These are phyloP conservation scores for Drosophila pseudoananassae DNA, from an alignment of 1,140 invertebrate genomes.

Conservation along the genomic window DNA sequence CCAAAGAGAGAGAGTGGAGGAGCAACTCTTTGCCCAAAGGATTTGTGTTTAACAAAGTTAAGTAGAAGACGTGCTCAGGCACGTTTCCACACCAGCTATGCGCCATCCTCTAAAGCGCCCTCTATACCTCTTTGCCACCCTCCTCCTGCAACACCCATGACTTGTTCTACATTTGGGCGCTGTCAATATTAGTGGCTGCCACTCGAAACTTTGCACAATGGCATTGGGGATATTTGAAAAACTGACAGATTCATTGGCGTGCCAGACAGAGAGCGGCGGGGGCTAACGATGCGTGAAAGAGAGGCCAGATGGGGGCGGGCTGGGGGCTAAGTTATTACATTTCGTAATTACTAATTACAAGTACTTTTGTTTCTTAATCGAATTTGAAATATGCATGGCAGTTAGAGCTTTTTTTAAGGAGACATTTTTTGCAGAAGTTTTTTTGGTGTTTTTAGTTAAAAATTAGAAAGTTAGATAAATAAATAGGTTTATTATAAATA, in stretches of 20 bases:
- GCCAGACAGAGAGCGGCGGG: neutral
- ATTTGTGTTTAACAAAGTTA: slow-evolving; percentile 82
- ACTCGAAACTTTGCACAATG: slow-evolving; percentile 59
- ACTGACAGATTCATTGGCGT: slow-evolving; percentile 46
- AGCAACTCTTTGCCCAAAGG: slow-evolving; percentile 78
- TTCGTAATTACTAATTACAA: neutral
- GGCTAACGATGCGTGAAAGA: neutral
- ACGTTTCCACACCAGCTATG: slow-evolving; percentile 35
- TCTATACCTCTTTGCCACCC: too few species aligned
- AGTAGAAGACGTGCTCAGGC: slow-evolving; percentile 62
- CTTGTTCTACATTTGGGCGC: slow-evolving; percentile 52
- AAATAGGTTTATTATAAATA: too few species aligned
- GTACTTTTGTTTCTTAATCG: too few species aligned
- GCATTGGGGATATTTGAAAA: slow-evolving; percentile 46
- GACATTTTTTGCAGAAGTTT: too few species aligned
- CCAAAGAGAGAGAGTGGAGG: slow-evolving; percentile 5
- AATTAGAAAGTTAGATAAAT: too few species aligned
- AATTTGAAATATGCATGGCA: too few species aligned
- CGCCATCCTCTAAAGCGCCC: too few species aligned
- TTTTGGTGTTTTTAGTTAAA: too few species aligned
- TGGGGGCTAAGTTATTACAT: neutral
- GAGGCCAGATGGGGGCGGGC: neutral
- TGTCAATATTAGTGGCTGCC: slow-evolving; percentile 59
- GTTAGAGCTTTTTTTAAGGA: too few species aligned
- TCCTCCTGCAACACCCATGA: slow-evolving; percentile 2